Percentiles rank a stretch among this genome's conserved stretches.
These are phyloP conservation scores for Phoenicopterus ruber DNA, from an alignment of 2,113 vertebrate genomes.

Conservation along the genomic window DNA sequence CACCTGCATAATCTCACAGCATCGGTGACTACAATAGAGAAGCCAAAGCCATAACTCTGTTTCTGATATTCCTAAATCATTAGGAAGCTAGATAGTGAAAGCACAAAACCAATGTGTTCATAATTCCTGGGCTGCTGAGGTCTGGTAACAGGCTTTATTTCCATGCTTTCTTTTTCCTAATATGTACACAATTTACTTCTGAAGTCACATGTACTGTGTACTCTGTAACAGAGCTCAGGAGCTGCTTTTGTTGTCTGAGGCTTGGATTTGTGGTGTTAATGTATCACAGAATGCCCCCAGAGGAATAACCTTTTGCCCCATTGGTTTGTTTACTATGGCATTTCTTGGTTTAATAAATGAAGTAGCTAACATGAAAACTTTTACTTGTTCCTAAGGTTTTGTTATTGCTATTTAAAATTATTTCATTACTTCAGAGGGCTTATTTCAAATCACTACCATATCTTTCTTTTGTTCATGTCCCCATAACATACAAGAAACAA, in stretches of 20 bases:
- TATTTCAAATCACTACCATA: not conserved
- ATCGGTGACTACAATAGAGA: not conserved
- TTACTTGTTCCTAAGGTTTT: not conserved
- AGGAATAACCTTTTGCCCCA: not conserved
- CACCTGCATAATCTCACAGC: not conserved
- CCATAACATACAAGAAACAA: not conserved
- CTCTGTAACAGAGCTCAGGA: not conserved
- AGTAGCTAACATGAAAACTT: not conserved
- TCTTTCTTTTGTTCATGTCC: not conserved
- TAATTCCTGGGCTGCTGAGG: not conserved
- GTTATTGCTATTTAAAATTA: not conserved
- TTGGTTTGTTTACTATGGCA: not conserved
- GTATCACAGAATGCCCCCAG: not conserved
- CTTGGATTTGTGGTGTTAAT: not conserved
- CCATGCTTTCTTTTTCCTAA: not conserved
- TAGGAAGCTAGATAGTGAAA: not conserved
- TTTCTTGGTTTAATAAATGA: constrained; percentile 20
- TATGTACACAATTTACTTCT: not conserved
- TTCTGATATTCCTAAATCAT: not conserved
- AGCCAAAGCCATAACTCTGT: not conserved
- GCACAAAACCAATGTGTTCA: fast-evolving
- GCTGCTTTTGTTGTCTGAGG: not conserved
- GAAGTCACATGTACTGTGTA: not conserved
- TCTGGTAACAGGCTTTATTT: not conserved
- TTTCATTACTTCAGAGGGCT: constrained; percentile 1